Base-by-base conservation (phyloP, 2,113 vertebrate genomes). In the Paracanthobrama guichenoti region DNA sequence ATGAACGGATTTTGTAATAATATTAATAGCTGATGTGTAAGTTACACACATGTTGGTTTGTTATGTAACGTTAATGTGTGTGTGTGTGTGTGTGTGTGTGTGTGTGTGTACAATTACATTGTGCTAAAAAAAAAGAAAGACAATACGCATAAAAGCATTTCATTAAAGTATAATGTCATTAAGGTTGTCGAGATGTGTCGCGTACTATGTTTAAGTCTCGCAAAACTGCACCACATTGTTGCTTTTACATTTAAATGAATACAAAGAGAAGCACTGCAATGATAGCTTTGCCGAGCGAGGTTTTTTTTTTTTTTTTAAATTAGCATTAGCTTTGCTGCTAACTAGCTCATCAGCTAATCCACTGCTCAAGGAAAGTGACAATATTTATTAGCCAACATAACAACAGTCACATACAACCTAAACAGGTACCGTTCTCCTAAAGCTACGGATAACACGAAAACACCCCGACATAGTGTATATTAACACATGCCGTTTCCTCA, bases 331-430 rank as follows among this genome's bases (percentile, higher is more conserved):
- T 69, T 69, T 11, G 79, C 46, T 69, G 79, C 79, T 69, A 66
- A 69, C 79, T 81, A 81, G 79, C 79, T 81, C 16, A 6, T 69
- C 11, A 67, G 64, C 79, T 79, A 79, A 79, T 79, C 16, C 77
- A 64, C 57, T 42, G 16, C 59, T 79, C 9, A 48, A 22, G 14
- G 42, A 16, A 48, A 64, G 28, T 7, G 7, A 44, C 18, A n/a
- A 31, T 4, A 7, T 28, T 46, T 79, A 66, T 79, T 66, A 66
- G 77, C 24, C n/a, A 64, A 64, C 1, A 48, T 44, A 62, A 79
- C 55, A 46, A n/a, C 9, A 59, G 3, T 35, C 9, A 14, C 5
- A 60, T 39, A 42, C 3, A 60, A 11, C 11, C 6, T 35, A n/a
- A 57, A n/a, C 6, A 57, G 0, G 55, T 16, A 16, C 22, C 6